Conservation (phyloP, 1,140 invertebrate genomes). For the Eriosoma lanigerum region DNA sequence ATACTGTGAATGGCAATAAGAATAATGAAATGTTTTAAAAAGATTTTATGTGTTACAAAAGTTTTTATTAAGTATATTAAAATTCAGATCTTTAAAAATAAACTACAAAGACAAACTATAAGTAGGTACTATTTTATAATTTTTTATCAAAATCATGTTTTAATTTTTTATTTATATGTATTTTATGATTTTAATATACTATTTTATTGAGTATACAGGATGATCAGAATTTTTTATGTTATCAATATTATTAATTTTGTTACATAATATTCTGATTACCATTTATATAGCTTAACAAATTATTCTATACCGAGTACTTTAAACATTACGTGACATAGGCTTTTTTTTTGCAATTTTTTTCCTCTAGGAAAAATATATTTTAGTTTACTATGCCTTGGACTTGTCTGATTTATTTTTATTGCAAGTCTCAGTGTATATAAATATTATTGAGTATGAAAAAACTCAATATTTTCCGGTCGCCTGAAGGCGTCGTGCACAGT, state of each 20-base stretch:
- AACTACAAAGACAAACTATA: neutral
- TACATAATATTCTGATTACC: too few relatives aligned
- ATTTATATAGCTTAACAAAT: too few relatives aligned
- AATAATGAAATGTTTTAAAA: constrained; percentile 3
- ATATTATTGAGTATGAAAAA: constrained; percentile 21
- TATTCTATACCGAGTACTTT: neutral
- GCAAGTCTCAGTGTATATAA: constrained; percentile 12
- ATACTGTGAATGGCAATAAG: constrained; percentile 16
- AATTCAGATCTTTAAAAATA: neutral
- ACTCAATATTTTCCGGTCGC: constrained; percentile 18
- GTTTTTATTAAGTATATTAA: neutral
- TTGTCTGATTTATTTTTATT: constrained; percentile 41
- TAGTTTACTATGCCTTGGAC: neutral
- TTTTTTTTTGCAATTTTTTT: neutral
- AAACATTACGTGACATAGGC: neutral
- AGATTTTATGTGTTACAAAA: neutral
- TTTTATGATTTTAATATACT: neutral
- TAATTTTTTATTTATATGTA: neutral
- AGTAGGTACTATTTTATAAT: too few relatives aligned
- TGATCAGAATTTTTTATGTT: too few relatives aligned
- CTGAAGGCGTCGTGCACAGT: constrained; percentile 16
- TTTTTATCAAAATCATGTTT: neutral
- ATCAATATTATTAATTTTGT: too few relatives aligned
- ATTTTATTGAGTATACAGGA: neutral
- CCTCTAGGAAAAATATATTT: constrained; percentile 15